Base-by-base conservation (phyloP, 1,140 invertebrate species). In the Drosophila sturtevanti region DNA sequence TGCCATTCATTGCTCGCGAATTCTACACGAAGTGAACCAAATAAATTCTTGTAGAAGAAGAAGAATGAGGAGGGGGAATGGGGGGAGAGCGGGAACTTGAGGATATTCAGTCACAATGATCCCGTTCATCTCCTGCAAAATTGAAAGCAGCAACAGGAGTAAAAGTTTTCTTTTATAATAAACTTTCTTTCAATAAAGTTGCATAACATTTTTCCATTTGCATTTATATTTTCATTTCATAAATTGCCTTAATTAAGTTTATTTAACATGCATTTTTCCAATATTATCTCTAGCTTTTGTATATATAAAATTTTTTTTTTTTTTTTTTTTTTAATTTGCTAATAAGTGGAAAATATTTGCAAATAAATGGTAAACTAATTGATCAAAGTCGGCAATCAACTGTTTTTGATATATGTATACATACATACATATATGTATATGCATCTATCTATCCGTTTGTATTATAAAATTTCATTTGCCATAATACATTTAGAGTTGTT, bases 1-100 rank as follows among this genome's bases (percentile, higher is more conserved):
- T 69, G 79, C 84, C 87, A 82, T 82, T 87, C 82, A 86, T 77
- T 62, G 51, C 41, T 27, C 22, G 59, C 38, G 18, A 61, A 41
- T 18, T 35, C 27, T 35, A 56, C 27, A 34, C 16, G 41, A 48
- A 21, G 16, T 10, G 9, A 48, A 10, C 1, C 16, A 44, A 10
- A 3, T 14, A 44, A 10, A 18, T 16, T 3, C 16, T 44, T 44
- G 41, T 18, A 48, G 41, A 18, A 10, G 41, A n/a, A n/a, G 16
- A 10, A 21, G 41, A 21, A 11, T 4, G 27, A 6, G 27, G 1
- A 4, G 27, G 7, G 7, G n/a, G n/a, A n/a, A n/a, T n/a, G n/a
- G 27, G 27, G 6, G 27, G 1, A 4, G 27, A 31, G 7, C 5
- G 27, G 7, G 24, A 2, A 24, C 4, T 4, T 6, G 16, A 18